Conservation (phyloP, 2,888 invertebrate species). For the Steinernema scapterisci region DNA sequence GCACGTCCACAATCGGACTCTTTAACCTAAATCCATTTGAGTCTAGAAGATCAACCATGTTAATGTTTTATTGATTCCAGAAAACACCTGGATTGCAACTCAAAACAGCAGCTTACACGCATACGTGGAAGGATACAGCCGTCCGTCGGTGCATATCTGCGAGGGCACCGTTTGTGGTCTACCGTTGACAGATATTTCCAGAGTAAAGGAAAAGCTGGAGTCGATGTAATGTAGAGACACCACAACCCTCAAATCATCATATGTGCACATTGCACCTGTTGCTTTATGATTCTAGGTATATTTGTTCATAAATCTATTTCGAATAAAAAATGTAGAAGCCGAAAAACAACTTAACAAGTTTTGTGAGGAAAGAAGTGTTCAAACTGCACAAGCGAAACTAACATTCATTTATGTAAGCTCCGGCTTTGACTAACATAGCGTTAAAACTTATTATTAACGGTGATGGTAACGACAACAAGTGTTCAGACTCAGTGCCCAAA, state of each 20-base stretch:
- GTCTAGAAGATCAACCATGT: not conserved
- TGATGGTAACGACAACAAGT: too few relatives aligned
- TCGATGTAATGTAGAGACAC: not conserved
- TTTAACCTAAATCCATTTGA: too few relatives aligned
- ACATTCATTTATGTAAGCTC: too few relatives aligned
- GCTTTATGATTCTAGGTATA: not conserved
- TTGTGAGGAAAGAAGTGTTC: too few relatives aligned
- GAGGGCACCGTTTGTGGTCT: constrained; percentile 5
- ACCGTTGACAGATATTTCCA: not conserved
- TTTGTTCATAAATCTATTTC: not conserved
- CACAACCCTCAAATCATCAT: not conserved
- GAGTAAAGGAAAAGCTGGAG: not conserved
- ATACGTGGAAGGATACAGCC: constrained; percentile 1
- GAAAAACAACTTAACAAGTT: too few relatives aligned
- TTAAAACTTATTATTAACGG: too few relatives aligned
- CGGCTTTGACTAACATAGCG: too few relatives aligned
- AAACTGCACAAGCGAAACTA: too few relatives aligned
- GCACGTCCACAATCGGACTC: too few relatives aligned
- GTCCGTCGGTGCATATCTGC: constrained; percentile 1
- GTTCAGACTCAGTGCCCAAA: too few relatives aligned
- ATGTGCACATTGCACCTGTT: not conserved
- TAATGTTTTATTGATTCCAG: not conserved
- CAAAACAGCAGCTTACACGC: constrained; percentile 3
- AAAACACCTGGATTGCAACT: not conserved
- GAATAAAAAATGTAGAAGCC: too few relatives aligned